phyloP scores from a whole-genome alignment of 2,797 vertebrate genomes.

The Vultur gryphus region DNA sequence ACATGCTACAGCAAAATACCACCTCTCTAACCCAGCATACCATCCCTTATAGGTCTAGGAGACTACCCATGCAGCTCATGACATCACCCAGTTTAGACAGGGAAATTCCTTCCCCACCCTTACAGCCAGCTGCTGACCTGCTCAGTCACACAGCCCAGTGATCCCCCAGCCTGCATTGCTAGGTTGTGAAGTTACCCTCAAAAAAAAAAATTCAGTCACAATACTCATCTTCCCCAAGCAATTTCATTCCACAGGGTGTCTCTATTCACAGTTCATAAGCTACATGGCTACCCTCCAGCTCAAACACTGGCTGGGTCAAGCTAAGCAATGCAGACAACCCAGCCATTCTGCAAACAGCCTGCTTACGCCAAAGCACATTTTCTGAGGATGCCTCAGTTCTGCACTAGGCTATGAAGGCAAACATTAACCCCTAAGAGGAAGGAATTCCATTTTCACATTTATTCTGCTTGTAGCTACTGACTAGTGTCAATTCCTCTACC shows the following conservation, averaged over 20 bases:
- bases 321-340: slow-evolving; percentile 37
- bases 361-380: slow-evolving; percentile 41
- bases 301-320: slow-evolving; percentile 61
- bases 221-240: neutral
- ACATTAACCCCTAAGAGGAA: neutral
- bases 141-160: neutral
- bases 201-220: neutral
- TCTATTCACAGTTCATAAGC: slow-evolving; percentile 50
- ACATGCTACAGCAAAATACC: neutral
- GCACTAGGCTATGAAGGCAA: neutral
- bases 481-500: neutral
- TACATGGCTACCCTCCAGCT: slow-evolving; percentile 43
- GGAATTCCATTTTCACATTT: neutral
- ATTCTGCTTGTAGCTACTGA: neutral
- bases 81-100: neutral
- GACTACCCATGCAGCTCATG: neutral
- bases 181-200: neutral
- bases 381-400: slow-evolving; percentile 24
- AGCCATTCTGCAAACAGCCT: slow-evolving; percentile 24
- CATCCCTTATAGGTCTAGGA: slow-evolving; percentile 38
- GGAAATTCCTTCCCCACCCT: slow-evolving; percentile 13
- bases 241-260: slow-evolving; percentile 7
- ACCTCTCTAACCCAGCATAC: slow-evolving; percentile 24
- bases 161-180: neutral
- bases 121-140: neutral